These are phyloP conservation scores for Microhierax caerulescens DNA, from an alignment of 2,797 vertebrate species.

Conservation along the genomic window DNA sequence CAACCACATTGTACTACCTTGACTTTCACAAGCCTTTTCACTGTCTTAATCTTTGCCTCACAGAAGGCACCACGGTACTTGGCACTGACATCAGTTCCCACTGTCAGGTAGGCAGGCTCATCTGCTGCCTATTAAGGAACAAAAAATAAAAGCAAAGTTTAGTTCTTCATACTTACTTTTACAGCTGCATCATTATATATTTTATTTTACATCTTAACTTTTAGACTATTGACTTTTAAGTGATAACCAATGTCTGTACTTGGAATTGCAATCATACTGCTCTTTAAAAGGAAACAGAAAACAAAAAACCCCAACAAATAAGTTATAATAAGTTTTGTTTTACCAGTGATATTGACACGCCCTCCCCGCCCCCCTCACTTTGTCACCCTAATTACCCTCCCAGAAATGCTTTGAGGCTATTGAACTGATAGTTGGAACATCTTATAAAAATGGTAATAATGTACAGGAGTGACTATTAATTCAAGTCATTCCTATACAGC, in stretches of 20 bases:
- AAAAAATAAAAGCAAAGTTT: not conserved
- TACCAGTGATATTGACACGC: not conserved
- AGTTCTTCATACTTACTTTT: not conserved
- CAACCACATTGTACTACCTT: constrained; percentile 80
- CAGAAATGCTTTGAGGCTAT: not conserved
- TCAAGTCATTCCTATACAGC: not conserved
- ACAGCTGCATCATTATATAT: not conserved
- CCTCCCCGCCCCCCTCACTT: not conserved
- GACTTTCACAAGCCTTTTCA: constrained; percentile 97
- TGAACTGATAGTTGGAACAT: not conserved
- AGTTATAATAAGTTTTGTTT: constrained; percentile 5
- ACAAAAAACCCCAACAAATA: not conserved
- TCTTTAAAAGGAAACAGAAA: not conserved
- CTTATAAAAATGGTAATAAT: not conserved
- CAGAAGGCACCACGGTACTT: constrained; percentile 99
- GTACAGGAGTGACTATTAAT: not conserved
- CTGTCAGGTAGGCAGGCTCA: constrained; percentile 98
- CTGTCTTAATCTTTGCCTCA: constrained; percentile 98
- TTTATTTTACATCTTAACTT: not conserved
- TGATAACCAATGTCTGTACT: not conserved
- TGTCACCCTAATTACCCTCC: not conserved
- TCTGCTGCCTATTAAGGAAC: constrained; percentile 87
- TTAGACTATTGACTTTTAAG: not conserved
- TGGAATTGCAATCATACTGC: not conserved
- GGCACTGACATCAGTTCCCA: constrained; percentile 98